Evolutionary conservation across 2,888 invertebrate species (phyloP), one percentile per base, ranked within the genome.

Genomic region (Drosophila barbarae): DNA sequence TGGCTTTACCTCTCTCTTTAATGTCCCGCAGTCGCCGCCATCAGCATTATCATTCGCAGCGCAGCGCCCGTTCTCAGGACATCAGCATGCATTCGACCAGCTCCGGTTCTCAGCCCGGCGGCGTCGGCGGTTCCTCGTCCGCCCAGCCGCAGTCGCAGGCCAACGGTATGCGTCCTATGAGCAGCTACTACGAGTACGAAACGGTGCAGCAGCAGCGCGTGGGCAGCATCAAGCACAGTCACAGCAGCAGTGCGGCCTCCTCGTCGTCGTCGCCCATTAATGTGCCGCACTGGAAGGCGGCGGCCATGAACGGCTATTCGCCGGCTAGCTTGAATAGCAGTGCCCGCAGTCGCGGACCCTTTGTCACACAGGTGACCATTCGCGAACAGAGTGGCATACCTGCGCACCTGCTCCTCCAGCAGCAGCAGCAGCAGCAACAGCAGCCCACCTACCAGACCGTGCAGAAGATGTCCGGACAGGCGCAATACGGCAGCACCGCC

Each of bases 171-270:
- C 91, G 95, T 18, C 95, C 95, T 6, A 93, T 94, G 69, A 95
- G 95, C 66, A 95, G 95, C 90, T 95, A 94, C 89, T 95, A 95
- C 89, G 95, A 96, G 89, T 95, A 95, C 89, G 95, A 95, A 88
- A 94, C 93, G 74, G 93, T 94, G 34, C 94, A 94, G 76, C 91
- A 94, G 75, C 91, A 93, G 26, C 91, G 91, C 73, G 91, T 90
- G 85, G 87, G 87, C 68, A 86, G 90, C 88, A 87, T 89, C 89
- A 90, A 85, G 88, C 88, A 84, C 52, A 84, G 69, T 85, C 76
- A 65, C 55, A 57, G 67, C 75, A 81, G 89, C 23, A 64, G 50
- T n/a, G 61, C 50, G 3, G 23, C 57, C 26, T 57, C 59, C 59
- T 64, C 53, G 44, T 50, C 74, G 6, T 51, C 73, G 86, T 89